Percentiles rank a stretch among this genome's conserved stretches.
Conservation (phyloP, 2,888 invertebrate species). For the Eilema griseolum region DNA sequence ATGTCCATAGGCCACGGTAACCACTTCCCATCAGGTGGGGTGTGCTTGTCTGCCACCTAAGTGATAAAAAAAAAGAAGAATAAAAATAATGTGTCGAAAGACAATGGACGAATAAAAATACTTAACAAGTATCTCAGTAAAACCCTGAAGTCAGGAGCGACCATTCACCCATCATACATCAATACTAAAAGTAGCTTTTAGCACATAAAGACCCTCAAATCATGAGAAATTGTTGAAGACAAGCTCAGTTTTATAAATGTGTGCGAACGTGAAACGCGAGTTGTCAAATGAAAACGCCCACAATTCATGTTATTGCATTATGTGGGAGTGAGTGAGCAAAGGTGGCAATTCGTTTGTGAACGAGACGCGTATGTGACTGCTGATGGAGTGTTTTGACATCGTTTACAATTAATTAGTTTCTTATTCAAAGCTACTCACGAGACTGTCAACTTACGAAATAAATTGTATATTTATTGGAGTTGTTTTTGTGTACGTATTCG, state of each 20-base stretch:
- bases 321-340: constrained; percentile 27
- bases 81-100: too few relatives aligned
- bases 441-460: constrained; percentile 1
- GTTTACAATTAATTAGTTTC: constrained; percentile 55
- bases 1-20: too few relatives aligned
- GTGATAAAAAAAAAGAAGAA: too few relatives aligned
- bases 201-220: neutral
- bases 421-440: constrained; percentile 30
- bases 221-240: neutral
- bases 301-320: constrained; percentile 43
- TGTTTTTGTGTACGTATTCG: neutral
- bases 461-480: neutral
- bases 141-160: too few relatives aligned
- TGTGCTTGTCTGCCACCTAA: too few relatives aligned
- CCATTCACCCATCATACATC: neutral
- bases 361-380: constrained; percentile 37
- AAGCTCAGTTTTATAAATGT: neutral
- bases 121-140: too few relatives aligned
- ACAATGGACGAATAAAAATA: too few relatives aligned
- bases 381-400: constrained; percentile 53
- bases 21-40: too few relatives aligned
- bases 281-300: constrained; percentile 41
- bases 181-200: neutral
- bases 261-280: constrained; percentile 22
- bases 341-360: constrained; percentile 44